phyloP scores from a whole-genome alignment of 1,140 invertebrate species.

The Halesus radiatus region DNA sequence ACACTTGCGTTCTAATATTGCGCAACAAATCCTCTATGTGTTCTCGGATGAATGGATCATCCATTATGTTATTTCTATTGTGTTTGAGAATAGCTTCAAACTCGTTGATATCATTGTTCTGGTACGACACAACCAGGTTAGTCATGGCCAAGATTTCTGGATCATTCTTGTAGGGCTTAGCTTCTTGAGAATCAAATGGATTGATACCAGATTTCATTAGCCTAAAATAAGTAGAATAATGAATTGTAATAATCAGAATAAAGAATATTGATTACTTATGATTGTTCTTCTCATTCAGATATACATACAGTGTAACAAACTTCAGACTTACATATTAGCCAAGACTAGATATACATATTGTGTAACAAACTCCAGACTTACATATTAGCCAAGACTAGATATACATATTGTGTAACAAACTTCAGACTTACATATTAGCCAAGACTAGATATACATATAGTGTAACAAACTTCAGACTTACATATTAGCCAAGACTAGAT shows the following conservation, averaged over 20 bases:
- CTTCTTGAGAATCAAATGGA: conserved; percentile 99
- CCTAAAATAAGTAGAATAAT: conserved; percentile 71
- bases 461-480: conserved; percentile 59
- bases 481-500: too few relatives aligned
- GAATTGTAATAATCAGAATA: background rate
- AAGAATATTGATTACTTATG: background rate
- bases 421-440: too few relatives aligned
- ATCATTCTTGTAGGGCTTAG: conserved; percentile 99
- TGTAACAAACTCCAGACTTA: too few relatives aligned
- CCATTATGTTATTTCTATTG: conserved; percentile 98
- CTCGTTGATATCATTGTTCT: conserved; percentile 99
- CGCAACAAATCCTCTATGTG: conserved; percentile 98
- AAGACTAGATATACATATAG: conserved; percentile 12
- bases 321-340: conserved; percentile 88
- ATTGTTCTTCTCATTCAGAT: background rate
- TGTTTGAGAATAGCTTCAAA: conserved; percentile 97
- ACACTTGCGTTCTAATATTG: conserved; percentile 98
- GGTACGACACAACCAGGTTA: conserved; percentile 97
- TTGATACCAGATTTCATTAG: conserved; percentile 99
- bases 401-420: too few relatives aligned
- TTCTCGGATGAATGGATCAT: conserved; percentile 98
- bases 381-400: too few relatives aligned
- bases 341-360: too few relatives aligned
- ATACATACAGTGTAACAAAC: conserved; percentile 18
- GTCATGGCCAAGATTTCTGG: conserved; percentile 99